These are phyloP conservation scores for Garrulus glandarius DNA, from an alignment of 2,797 vertebrate species.

Conservation along the genomic window DNA sequence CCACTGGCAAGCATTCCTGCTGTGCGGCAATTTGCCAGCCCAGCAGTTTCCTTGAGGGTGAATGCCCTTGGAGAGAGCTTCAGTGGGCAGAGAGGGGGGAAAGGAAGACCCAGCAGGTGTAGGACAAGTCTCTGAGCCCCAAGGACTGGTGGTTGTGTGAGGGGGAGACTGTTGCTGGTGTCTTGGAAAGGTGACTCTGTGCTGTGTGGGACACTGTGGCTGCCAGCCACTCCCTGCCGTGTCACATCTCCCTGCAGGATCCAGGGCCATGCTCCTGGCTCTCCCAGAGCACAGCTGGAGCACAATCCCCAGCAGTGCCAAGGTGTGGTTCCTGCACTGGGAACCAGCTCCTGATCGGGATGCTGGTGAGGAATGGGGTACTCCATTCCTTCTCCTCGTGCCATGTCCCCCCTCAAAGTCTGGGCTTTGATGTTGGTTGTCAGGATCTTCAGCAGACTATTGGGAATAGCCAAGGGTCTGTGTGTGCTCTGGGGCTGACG, in stretches of 20 bases:
- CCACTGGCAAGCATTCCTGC: neutral
- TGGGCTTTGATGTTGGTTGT: neutral
- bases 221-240: rapidly evolving
- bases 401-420: rapidly evolving
- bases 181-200: neutral
- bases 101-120: neutral
- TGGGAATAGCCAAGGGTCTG: neutral
- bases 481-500: neutral
- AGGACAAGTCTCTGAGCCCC: neutral
- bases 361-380: neutral
- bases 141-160: neutral
- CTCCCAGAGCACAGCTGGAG: rapidly evolving
- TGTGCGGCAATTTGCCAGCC: neutral
- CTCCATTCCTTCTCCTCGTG: neutral
- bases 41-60: neutral
- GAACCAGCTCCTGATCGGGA: rapidly evolving
- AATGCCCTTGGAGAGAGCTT: neutral
- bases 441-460: neutral
- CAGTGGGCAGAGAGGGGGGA: neutral
- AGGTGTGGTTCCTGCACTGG: rapidly evolving
- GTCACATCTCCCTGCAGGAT: neutral
- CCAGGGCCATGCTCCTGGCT: rapidly evolving
- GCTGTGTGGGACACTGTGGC: neutral
- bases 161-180: neutral
- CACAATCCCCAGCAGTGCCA: neutral